These are phyloP conservation scores for Drosophila miranda DNA, from an alignment of 1,140 invertebrate genomes.

Conservation along the genomic window DNA sequence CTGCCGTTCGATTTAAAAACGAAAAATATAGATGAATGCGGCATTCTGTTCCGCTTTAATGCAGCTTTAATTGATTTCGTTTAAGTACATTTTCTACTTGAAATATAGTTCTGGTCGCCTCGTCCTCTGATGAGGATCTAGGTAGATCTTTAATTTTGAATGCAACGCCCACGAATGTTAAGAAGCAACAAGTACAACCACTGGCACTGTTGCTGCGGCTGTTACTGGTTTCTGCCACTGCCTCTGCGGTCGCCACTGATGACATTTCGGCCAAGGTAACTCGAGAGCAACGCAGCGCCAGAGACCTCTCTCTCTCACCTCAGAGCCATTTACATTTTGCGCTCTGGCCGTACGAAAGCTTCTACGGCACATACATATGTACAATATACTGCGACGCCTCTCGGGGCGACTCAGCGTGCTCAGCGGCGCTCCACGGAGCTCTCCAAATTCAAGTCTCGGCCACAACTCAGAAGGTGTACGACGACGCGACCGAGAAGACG, in stretches of 20 bases:
- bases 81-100: no score
- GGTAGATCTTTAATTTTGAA: no score
- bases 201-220: conserved; percentile 6
- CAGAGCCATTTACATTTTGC: conserved; percentile 8
- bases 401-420: conserved; percentile 57
- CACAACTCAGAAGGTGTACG: conserved; percentile 61
- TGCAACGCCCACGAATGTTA: no score
- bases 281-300: conserved; percentile 6
- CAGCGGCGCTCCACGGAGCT: conserved; percentile 9
- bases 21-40: no score
- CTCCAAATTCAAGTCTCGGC: not conserved
- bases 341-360: conserved; percentile 20
- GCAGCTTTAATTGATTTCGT: no score
- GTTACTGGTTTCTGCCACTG: conserved; percentile 21
- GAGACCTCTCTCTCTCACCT: no score
- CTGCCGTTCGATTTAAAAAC: no score
- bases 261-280: conserved; percentile 72
- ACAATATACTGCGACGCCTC: conserved; percentile 3
- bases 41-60: no score
- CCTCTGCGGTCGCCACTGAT: conserved; percentile 18
- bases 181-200: conserved; percentile 47
- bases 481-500: conserved; percentile 60
- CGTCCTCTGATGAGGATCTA: no score
- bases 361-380: not conserved
- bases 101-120: no score